Evolutionary conservation across 2,888 invertebrate genomes (phyloP), one percentile per base, ranked within the genome.

Genomic region (Patella pellucida): DNA sequence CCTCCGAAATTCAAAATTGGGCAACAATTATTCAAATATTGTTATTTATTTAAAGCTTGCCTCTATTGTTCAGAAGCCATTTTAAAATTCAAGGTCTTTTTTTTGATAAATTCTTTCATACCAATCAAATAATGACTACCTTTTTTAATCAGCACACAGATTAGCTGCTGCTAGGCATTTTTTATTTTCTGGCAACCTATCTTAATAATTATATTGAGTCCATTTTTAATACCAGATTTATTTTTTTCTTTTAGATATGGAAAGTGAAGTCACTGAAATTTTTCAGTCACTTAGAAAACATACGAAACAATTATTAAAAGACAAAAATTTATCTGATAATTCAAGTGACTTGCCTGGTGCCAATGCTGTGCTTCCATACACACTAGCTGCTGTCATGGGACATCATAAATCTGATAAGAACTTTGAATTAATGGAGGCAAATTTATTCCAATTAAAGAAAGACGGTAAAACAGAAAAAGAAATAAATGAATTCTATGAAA

Each of bases 371-470:
- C 80, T 85, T 71, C 76, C 77, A 11, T 76, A 79, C 15, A 83
- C 85, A n/a, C 74, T 88, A 51, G 76, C 79, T 23, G 83, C 81
- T 7, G 75, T 88, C 74, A 85, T 87, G 84, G 88, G 88, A 74
- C 84, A 86, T 69, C 73, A 85, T n/a, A 72, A 76, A 19, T 72
- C 79, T 11, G 78, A 78, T 14, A 86, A 86, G 68, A 68, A 79
- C n/a, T 79, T 83, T 68, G 79, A 79, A 62, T 78, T 83, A 70
- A 78, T 85, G 31, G 83, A 83, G 23, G 72, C 78, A 7, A 68
- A 79, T 71, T 81, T 83, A 31, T 73, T 78, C 16, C 72, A 74
- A 31, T 74, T 85, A 70, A 74, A 79, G 68, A 78, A 78, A 51
- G 84, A 84, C 69, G 85, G 86, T 16, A 83, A 82, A 73, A 76